Evolutionary conservation across 2,888 invertebrate genomes (phyloP).

Genomic region (Megamerina dolium): DNA sequence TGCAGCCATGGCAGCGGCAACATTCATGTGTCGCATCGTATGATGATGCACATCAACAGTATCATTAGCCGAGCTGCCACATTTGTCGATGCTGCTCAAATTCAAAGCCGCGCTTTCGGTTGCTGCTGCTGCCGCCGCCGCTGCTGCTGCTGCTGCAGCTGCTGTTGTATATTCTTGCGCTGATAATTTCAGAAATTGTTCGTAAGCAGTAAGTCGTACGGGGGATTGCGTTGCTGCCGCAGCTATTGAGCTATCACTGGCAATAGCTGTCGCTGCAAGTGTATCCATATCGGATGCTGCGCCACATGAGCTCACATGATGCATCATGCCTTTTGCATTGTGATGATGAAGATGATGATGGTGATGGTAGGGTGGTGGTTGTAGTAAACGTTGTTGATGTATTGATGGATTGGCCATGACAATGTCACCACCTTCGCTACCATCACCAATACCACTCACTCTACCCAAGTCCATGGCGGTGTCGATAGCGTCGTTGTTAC

Average conservation of each 20-base stretch:
- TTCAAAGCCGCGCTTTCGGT: slow-evolving; percentile 29
- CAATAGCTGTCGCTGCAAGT: slow-evolving; percentile 7
- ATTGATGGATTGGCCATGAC: too few relatives aligned
- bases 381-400: too few relatives aligned
- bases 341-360: too few relatives aligned
- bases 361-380: too few relatives aligned
- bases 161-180: slow-evolving; percentile 28
- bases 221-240: slow-evolving; percentile 8
- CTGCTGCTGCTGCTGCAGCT: slow-evolving; percentile 22
- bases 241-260: not conserved
- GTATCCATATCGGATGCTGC: slow-evolving; percentile 1
- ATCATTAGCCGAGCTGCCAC: slow-evolving; percentile 12
- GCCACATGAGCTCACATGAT: too few relatives aligned
- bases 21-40: slow-evolving; percentile 19
- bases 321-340: not conserved
- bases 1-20: slow-evolving; percentile 24
- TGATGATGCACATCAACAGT: slow-evolving; percentile 6
- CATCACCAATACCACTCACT: too few relatives aligned
- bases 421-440: too few relatives aligned
- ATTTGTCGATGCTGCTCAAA: slow-evolving; percentile 25
- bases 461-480: too few relatives aligned
- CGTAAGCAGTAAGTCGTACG: slow-evolving; percentile 32
- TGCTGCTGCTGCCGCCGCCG: slow-evolving; percentile 1
- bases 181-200: slow-evolving; percentile 38
- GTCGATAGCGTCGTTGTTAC: slow-evolving; percentile 9